These are phyloP conservation scores for Drosophila seguyi DNA, from an alignment of 1,140 invertebrate genomes.

Conservation along the genomic window DNA sequence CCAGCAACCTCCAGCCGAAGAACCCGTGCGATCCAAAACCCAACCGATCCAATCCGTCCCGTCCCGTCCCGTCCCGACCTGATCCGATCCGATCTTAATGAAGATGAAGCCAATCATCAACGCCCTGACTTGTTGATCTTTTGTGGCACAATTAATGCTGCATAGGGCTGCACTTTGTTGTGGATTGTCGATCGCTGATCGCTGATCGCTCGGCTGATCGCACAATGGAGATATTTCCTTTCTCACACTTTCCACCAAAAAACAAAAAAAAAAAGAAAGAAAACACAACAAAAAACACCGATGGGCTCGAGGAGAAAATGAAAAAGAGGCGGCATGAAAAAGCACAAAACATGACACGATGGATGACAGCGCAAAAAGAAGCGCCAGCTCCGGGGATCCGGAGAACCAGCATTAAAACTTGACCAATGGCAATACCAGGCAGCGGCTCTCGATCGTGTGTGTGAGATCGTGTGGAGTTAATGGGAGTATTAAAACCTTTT, in stretches of 20 bases:
- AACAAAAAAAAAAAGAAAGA: constrained; percentile 14
- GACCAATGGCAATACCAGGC: constrained; percentile 40
- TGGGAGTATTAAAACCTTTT: constrained; percentile 85
- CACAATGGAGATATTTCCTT: constrained; percentile 82
- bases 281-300: constrained; percentile 1
- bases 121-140: constrained; percentile 63
- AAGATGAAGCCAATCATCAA: constrained; percentile 78
- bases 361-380: constrained; percentile 84
- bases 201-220: constrained; percentile 60
- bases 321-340: constrained; percentile 79
- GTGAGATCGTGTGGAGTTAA: constrained; percentile 84
- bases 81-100: constrained; percentile 43
- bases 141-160: constrained; percentile 70
- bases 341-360: constrained; percentile 83
- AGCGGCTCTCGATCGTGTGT: constrained; percentile 26
- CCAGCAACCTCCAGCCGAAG: neutral
- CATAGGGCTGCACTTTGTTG: constrained; percentile 70
- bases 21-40: constrained; percentile 26
- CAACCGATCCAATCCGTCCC: constrained; percentile 12
- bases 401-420: constrained; percentile 69
- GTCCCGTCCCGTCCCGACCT: constrained; percentile 3
- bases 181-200: constrained; percentile 55
- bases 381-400: constrained; percentile 62
- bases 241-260: constrained; percentile 81
- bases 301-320: constrained; percentile 27